These are phyloP conservation scores for Tetragonula clypearis DNA, from an alignment of 1,140 invertebrate genomes.

Conservation along the genomic window DNA sequence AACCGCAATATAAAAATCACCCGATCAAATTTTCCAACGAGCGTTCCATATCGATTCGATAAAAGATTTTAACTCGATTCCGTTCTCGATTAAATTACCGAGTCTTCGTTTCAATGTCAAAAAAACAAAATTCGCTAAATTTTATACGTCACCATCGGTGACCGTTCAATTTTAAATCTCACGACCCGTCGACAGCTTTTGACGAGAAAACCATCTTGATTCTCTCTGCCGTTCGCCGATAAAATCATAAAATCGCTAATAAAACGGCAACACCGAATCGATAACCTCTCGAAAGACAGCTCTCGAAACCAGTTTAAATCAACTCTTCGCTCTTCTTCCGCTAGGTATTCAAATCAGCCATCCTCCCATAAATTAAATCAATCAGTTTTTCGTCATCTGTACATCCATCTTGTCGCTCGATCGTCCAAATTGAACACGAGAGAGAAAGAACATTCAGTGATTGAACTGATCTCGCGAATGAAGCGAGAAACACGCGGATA, in stretches of 20 bases:
- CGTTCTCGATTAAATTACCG: background rate
- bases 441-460: too few species aligned
- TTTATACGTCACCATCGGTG: background rate
- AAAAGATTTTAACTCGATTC: background rate
- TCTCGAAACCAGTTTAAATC: background rate
- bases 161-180: background rate
- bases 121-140: background rate
- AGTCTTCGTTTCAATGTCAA: too few species aligned
- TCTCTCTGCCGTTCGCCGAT: background rate
- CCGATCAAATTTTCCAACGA: background rate
- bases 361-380: too few species aligned
- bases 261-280: background rate
- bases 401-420: too few species aligned
- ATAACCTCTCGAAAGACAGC: background rate
- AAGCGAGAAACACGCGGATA: background rate
- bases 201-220: background rate
- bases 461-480: too few species aligned
- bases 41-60: background rate
- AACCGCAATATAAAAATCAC: background rate
- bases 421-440: background rate
- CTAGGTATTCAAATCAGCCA: background rate
- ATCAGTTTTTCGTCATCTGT: too few species aligned
- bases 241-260: background rate
- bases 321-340: background rate
- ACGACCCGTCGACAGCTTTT: background rate